Percentiles rank a stretch among this genome's conserved stretches.
These are phyloP conservation scores for Spilarctia lutea DNA, from an alignment of 2,888 invertebrate species.

Conservation along the genomic window DNA sequence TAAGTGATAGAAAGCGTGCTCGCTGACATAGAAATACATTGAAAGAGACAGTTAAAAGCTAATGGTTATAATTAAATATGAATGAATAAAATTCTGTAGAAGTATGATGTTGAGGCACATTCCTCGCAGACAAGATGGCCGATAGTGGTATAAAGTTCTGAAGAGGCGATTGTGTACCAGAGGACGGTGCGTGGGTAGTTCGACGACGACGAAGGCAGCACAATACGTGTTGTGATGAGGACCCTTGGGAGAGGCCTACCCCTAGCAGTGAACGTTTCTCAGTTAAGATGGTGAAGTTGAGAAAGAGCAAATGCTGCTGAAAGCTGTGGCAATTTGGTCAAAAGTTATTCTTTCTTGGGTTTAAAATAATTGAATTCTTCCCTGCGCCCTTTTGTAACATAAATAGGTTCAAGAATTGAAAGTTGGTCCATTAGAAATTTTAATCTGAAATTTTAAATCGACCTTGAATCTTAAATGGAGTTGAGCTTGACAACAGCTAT, in stretches of 20 bases:
- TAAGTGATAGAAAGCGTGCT: conserved; percentile 8
- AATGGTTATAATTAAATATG: not conserved
- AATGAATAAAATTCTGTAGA: not conserved
- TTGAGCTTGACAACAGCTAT: too few relatives aligned
- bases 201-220: too few relatives aligned
- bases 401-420: not conserved
- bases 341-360: not conserved
- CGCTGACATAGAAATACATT: conserved; percentile 2
- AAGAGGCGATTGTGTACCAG: too few relatives aligned
- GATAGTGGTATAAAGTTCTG: too few relatives aligned
- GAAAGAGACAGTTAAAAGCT: not conserved
- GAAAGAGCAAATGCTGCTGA: not conserved
- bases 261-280: too few relatives aligned
- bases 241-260: too few relatives aligned
- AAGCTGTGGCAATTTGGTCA: not conserved
- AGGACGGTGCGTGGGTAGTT: too few relatives aligned
- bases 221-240: too few relatives aligned
- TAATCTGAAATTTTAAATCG: not conserved
- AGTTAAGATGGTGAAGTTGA: too few relatives aligned
- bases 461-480: not conserved
- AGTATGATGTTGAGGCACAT: not conserved
- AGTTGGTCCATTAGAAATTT: not conserved
- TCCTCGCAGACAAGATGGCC: too few relatives aligned
- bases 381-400: too few relatives aligned
- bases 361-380: not conserved